These are phyloP conservation scores for Dynastes maya DNA, from an alignment of 2,888 invertebrate species.

Conservation along the genomic window DNA sequence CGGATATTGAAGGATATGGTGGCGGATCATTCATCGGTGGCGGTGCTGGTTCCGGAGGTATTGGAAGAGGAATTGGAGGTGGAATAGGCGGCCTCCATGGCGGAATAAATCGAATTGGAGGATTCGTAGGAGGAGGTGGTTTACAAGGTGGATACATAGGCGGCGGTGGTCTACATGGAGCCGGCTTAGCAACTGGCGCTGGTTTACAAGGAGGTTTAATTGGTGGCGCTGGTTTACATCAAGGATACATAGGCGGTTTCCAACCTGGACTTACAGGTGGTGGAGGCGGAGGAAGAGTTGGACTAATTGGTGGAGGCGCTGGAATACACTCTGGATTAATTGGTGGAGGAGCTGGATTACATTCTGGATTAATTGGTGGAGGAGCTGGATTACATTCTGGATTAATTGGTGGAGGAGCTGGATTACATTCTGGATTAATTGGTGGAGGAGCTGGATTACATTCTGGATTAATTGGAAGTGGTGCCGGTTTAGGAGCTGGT, in stretches of 20 bases:
- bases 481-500: conserved; percentile 66
- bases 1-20: conserved; percentile 49
- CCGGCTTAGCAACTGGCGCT: conserved; percentile 53
- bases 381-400: conserved; percentile 54
- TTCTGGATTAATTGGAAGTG: conserved; percentile 62
- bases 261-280: conserved; percentile 67
- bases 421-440: conserved; percentile 13
- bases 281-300: conserved; percentile 56
- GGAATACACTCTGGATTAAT: conserved; percentile 58
- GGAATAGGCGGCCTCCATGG: conserved; percentile 50
- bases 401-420: conserved; percentile 55
- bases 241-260: conserved; percentile 54
- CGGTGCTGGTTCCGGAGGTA: conserved; percentile 51
- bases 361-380: conserved; percentile 63
- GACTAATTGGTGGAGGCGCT: conserved; percentile 56
- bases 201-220: conserved; percentile 43
- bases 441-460: conserved; percentile 57
- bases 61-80: conserved; percentile 51
- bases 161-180: conserved; percentile 53
- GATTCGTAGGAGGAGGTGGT: conserved; percentile 50
- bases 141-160: conserved; percentile 2
- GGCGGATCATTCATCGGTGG: conserved; percentile 52
- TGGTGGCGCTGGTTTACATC: conserved; percentile 41
- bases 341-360: conserved; percentile 63
- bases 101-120: conserved; percentile 49